Conservation (phyloP, 2,797 vertebrate species). For the Scomberomorus guttatus region DNA sequence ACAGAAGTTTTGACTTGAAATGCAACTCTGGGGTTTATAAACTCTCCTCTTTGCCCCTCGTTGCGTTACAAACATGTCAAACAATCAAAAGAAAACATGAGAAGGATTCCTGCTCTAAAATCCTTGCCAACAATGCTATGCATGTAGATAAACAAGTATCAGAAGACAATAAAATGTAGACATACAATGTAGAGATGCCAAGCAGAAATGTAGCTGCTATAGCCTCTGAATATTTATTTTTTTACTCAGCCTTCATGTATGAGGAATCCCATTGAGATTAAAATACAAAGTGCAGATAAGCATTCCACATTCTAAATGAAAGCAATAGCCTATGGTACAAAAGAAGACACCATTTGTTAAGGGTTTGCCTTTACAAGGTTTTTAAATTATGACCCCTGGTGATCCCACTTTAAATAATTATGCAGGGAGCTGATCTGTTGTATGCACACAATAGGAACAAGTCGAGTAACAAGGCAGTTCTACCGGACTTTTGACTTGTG, state of each 20-base stretch:
- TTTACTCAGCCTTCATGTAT: constrained; percentile 8
- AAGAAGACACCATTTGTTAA: neutral
- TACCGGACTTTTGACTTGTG: neutral
- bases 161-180: neutral
- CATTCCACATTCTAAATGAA: neutral
- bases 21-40: neutral
- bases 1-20: neutral
- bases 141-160: neutral
- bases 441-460: neutral
- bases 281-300: neutral
- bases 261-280: neutral
- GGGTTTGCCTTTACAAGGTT: neutral
- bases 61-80: too few species aligned
- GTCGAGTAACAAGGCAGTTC: neutral
- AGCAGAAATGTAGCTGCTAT: neutral
- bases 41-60: neutral
- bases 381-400: neutral
- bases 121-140: neutral
- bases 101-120: neutral
- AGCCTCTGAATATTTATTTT: neutral
- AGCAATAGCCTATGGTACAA: neutral
- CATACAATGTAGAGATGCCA: neutral
- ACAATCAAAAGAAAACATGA: too few species aligned
- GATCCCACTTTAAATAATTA: neutral
- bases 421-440: neutral